A percentile compares a stretch with the other conserved stretches of the same genome.
Evolutionary conservation across 2,797 vertebrate species (phyloP).

Genomic region (Borostomias antarcticus): DNA sequence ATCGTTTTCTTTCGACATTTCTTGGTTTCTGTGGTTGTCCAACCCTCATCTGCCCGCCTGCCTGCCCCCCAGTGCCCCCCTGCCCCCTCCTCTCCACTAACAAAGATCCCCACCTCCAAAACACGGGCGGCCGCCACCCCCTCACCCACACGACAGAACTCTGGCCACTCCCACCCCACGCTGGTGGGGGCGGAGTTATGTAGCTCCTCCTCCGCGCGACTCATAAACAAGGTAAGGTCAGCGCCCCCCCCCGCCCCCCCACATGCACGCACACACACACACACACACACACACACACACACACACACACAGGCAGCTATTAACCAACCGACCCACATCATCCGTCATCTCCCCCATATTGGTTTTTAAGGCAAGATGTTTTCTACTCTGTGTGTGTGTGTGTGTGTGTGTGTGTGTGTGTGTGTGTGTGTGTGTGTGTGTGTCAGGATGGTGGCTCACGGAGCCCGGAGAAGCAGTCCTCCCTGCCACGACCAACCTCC

Average conservation of each 20-base stretch:
- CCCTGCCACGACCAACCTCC: conserved; percentile 87
- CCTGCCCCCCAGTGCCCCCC: conserved; percentile 77
- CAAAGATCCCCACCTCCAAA: conserved; percentile 90
- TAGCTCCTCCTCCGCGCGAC: conserved; percentile 75
- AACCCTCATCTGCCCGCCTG: conserved; percentile 38
- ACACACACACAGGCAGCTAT: conserved; percentile 1
- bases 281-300: neutral
- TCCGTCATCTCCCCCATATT: too few species aligned
- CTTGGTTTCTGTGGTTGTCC: conserved; percentile 28
- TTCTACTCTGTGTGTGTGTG: neutral
- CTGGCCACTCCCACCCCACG: conserved; percentile 71
- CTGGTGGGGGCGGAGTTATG: conserved; percentile 73
- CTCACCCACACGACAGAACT: conserved; percentile 74
- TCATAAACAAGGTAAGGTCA: conserved; percentile 65
- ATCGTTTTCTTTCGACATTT: neutral
- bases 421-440: conserved; percentile 29
- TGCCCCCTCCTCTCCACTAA: conserved; percentile 78
- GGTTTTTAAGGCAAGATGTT: neutral
- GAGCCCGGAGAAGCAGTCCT: conserved; percentile 93
- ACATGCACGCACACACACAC: neutral
- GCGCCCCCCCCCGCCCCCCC: neutral
- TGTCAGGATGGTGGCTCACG: conserved; percentile 87
- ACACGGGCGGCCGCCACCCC: conserved; percentile 63
- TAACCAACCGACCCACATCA: too few species aligned
- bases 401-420: conserved; percentile 20